Evolutionary conservation across 2,113 vertebrate genomes (phyloP), one percentile per base, ranked within the genome.

Genomic region (Scortum barcoo): DNA sequence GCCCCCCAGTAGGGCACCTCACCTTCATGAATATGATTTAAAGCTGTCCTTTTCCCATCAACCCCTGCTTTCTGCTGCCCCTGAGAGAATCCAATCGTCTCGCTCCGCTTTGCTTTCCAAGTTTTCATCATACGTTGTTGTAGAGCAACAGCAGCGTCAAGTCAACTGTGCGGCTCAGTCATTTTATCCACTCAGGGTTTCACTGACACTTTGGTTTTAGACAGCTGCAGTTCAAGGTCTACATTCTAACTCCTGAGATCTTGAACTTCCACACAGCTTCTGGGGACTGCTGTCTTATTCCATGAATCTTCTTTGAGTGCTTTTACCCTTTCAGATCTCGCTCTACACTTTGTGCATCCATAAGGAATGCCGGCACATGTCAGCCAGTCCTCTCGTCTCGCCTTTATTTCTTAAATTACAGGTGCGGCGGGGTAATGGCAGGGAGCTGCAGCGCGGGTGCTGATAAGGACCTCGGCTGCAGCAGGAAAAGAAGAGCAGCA

Each of bases 101-200:
- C 33, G 3, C 33, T 36, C 33, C 6, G 3, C 50, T 57, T 71
- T 60, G 36, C 38, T 56, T 62, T 58, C 24, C 53, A 51, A 46
- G 13, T 61, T 30, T 10, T 58, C 28, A 3, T 14, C 14, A 11
- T 67, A 56, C 5, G 33, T 33, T 65, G 62, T 38, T 56, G 53
- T 20, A 26, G 63, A 69, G 40, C 74, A 2, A 2, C 44, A 48
- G 50, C 70, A 78, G 19, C 50, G 19, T 5, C 14, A 19, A 63
- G 20, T 71, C 14, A 78, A 72, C 66, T 57, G 3, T 19, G 1
- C 46, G 20, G 13, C 61, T 65, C n/a, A 14, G 48, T 67, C 53
- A n/a, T 51, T 80, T 65, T 24, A 56, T 63, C 33, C 62, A 70
- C 40, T 48, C 72, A 66, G 78, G 72, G 54, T 50, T 81, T 69